Conservation (phyloP, 2,888 invertebrate species). For the Anarsia innoxiella region DNA sequence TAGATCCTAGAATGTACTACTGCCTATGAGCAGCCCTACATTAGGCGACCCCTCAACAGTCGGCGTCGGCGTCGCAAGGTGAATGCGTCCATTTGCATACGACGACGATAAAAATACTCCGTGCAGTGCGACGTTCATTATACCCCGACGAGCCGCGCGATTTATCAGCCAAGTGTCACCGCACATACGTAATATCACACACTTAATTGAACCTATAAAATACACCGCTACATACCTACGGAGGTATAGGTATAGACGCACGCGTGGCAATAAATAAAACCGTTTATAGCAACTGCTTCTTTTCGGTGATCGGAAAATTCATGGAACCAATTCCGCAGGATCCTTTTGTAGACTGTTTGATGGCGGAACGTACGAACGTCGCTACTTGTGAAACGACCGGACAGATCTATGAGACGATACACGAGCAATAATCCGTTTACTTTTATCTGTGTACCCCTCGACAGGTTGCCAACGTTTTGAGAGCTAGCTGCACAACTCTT, state of each 20-base stretch:
- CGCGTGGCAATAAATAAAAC: no score
- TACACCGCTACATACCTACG: no score
- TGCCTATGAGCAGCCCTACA: constrained; percentile 6
- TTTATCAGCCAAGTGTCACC: neutral
- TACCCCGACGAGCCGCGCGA: constrained; percentile 2
- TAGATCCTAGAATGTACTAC: neutral
- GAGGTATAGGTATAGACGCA: no score
- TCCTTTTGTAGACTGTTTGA: constrained; percentile 7
- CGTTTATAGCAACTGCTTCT: constrained; percentile 4
- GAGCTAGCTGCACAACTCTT: constrained; percentile 18
- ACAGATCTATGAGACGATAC: constrained; percentile 52
- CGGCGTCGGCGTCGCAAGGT: constrained; percentile 26
- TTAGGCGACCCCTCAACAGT: neutral
- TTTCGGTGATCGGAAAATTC: constrained; percentile 4
- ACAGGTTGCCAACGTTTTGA: constrained; percentile 35
- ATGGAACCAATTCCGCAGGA: constrained; percentile 4
- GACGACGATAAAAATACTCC: constrained; percentile 28
- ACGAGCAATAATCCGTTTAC: constrained; percentile 69
- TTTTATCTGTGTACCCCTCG: constrained; percentile 66
- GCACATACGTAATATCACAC: constrained; percentile 1
- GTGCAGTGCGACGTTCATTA: constrained; percentile 23
- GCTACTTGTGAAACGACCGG: constrained; percentile 36
- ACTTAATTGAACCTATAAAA: constrained; percentile 8
- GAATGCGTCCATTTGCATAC: constrained; percentile 40
- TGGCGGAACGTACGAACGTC: constrained; percentile 12